Evolutionary conservation across 2,113 vertebrate species (phyloP).

Genomic region (Elgaria multicarinata): DNA sequence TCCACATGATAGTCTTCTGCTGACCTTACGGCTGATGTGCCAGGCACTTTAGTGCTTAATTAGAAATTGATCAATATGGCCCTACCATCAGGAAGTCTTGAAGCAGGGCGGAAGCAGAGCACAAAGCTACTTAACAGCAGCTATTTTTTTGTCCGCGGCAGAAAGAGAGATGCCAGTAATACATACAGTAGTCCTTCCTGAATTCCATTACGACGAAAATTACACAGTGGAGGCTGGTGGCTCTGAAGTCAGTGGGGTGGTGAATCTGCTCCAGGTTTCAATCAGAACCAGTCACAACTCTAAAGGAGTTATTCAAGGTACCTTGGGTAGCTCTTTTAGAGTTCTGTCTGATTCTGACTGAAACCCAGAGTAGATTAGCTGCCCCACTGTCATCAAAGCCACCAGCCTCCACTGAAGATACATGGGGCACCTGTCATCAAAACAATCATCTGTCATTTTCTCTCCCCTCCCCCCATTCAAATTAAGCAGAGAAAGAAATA

Average conservation of each 20-base stretch:
- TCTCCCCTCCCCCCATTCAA: not conserved
- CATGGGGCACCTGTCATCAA: not conserved
- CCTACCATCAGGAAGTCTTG: slow-evolving; percentile 23
- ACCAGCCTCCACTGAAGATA: no score
- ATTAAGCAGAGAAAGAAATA: not conserved
- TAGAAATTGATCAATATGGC: slow-evolving; percentile 30
- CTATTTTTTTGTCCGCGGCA: not conserved
- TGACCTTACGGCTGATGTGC: slow-evolving; percentile 33
- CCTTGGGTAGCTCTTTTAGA: no score
- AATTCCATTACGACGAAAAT: not conserved
- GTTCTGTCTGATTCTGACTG: no score
- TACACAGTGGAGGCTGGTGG: not conserved
- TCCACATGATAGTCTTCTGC: not conserved
- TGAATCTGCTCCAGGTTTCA: no score
- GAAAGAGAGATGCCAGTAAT: not conserved
- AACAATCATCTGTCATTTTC: not conserved
- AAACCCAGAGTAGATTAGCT: no score
- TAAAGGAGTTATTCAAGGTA: no score
- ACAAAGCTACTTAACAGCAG: not conserved
- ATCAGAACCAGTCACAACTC: no score
- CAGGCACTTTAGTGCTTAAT: slow-evolving; percentile 24
- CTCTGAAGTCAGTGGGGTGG: no score
- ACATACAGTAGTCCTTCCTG: not conserved
- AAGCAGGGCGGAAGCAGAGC: not conserved
- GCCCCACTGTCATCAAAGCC: no score